Evolutionary conservation across 2,888 invertebrate species (phyloP), one percentile per base, ranked within the genome.

Genomic region (Leucophenga maculata): DNA sequence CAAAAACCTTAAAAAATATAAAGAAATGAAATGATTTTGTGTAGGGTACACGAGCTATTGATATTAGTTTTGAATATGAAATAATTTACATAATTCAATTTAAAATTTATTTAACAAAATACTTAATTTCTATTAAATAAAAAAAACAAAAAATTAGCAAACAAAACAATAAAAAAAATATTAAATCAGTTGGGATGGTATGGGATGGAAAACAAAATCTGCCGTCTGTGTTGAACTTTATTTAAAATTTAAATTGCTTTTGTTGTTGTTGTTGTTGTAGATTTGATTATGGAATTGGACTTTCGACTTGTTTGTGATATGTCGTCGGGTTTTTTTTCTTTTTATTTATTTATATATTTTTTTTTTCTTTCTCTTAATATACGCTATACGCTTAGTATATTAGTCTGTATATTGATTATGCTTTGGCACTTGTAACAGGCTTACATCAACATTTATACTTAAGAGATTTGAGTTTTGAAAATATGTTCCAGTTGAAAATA

Each of bases 271-370:
- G 52, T n/a, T 52, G 54, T 62, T 32, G 18, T 31, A 31, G 54
- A 39, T 62, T 39, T 64, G 62, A 46, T 64, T 48, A 46, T 67
- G 3, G 74, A 69, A 65, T 81, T 80, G 84, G 84, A 80, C 80
- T 80, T 80, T 80, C 74, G 79, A 80, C 80, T 83, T 83, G 82
- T 83, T 80, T 80, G 80, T 78, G 72, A 59, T 32, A 14, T 20
- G 20, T 20, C 22, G 18, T 54, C 54, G 44, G 39, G 39, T 60
- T 20, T 32, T 54, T 55, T 57, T 55, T 57, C 22, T 46, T 55
- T 20, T 46, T 57, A n/a, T 57, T 18, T 54, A 22, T 13, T 18
- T 54, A 20, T 20, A 14, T 52, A 20, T 16, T 16, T 2, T 14
- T 52, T 52, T 0, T 54, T n/a, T n/a, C n/a, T n/a, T n/a, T n/a